Evolutionary conservation across 2,113 vertebrate genomes (phyloP), one percentile per base, ranked within the genome.

Genomic region (Perccottus glenii): DNA sequence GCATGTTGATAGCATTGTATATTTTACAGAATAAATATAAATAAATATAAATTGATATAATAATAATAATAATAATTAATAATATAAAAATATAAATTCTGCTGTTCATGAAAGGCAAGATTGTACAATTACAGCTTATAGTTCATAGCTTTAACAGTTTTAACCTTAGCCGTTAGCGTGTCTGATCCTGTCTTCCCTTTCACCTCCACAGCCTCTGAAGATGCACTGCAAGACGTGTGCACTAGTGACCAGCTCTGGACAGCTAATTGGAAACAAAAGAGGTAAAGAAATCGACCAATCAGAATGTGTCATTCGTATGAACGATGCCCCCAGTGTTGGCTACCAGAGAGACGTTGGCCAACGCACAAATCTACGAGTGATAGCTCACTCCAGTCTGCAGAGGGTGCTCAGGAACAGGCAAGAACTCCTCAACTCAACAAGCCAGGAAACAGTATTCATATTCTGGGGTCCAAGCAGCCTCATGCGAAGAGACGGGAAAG

Each of bases 381-480:
- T 96, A 0, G 95, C 96, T 0, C 96, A 98, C 72, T 96, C 96
- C 84, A 98, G 96, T 75, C 93, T 98, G 42, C 94, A 96, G 87
- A 91, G 94, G 75, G 95, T 96, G 51, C 72, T 96, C 48, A 88
- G 85, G 4, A 94, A 92, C 57, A 93, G 93, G 32, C 92, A 94
- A 0, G 92, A 96, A 85, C 93, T 97, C 64, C 84, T 98, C 46
- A 96, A 96, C 0, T 89, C 83, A 42, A 27, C 19, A 27, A 96
- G 94, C 85, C 94, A 93, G 1, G 95, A 95, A 12, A 92, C 95
- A 0, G 94, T 95, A 75, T 96, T 96, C 86, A 93, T 98, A 88
- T 97, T 98, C 93, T 98, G 96, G 96, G 96, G 96, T 9, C 96
- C 96, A 0, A 95, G 93, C 90, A 94, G 87, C 89, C 93, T 93